phyloP scores from a whole-genome alignment of 2,888 invertebrate genomes.

The Ferrisia virgata region DNA sequence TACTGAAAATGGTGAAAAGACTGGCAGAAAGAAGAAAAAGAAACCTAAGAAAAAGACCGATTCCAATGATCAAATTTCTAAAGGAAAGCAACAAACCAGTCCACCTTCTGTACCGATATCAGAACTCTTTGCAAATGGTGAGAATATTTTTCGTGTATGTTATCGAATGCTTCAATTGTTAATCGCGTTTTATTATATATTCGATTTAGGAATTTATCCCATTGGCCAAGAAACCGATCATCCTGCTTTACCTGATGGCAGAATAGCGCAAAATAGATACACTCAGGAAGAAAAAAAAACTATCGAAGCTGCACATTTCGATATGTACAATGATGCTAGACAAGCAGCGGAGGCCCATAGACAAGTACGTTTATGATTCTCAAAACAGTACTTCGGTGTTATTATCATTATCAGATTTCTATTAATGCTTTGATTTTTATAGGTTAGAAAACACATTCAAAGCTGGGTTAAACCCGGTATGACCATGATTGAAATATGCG shows the following conservation, averaged over 20 bases:
- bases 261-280: constrained; percentile 81
- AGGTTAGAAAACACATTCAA: constrained; percentile 74
- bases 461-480: constrained; percentile 96
- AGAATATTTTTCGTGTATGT: background rate
- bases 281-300: constrained; percentile 84
- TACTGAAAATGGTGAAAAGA: constrained; percentile 45
- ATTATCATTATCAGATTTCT: background rate
- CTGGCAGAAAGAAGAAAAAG: constrained; percentile 46
- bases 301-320: constrained; percentile 83
- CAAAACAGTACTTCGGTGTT: background rate
- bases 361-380: constrained; percentile 60
- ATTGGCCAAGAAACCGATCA: constrained; percentile 87
- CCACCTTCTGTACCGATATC: constrained; percentile 85
- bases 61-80: constrained; percentile 52
- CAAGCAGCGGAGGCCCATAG: constrained; percentile 97
- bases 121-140: constrained; percentile 78
- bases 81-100: constrained; percentile 63
- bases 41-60: constrained; percentile 45
- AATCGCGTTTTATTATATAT: background rate
- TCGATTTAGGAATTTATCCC: constrained; percentile 65
- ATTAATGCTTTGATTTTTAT: background rate
- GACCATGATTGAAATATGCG: constrained; percentile 98
- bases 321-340: constrained; percentile 90
- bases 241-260: constrained; percentile 71
- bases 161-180: background rate